These are phyloP conservation scores for Meteorus sp. DNA, from an alignment of 1,140 invertebrate species.

Conservation along the genomic window DNA sequence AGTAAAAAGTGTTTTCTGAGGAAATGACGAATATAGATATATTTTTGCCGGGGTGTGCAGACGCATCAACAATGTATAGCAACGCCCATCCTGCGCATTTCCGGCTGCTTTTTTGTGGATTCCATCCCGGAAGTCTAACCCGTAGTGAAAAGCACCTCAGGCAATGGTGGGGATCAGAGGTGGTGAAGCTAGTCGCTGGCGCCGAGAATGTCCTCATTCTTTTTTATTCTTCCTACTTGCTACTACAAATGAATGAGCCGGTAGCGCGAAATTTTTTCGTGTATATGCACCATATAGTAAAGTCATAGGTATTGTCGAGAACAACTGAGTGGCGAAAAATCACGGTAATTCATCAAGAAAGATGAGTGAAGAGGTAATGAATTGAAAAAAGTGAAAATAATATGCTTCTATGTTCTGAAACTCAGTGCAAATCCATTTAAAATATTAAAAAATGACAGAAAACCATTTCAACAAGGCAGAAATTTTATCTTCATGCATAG, in stretches of 20 bases:
- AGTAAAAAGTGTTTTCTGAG: background rate
- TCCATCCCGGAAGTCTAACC: slow-evolving; percentile 15
- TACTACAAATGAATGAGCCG: background rate
- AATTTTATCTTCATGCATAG: too few relatives aligned
- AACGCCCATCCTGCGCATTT: slow-evolving; percentile 2
- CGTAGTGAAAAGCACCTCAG: slow-evolving; percentile 16
- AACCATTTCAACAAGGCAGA: too few relatives aligned
- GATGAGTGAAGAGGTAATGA: too few relatives aligned
- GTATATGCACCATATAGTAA: too few relatives aligned
- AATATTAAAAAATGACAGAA: too few relatives aligned
- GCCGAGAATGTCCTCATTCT: background rate
- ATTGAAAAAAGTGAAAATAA: too few relatives aligned
- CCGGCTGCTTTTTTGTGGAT: slow-evolving; percentile 13
- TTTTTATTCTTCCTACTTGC: background rate
- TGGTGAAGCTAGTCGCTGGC: background rate
- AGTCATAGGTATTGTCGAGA: too few relatives aligned
- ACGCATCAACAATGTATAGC: background rate
- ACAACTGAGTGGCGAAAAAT: too few relatives aligned
- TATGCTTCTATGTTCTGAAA: too few relatives aligned
- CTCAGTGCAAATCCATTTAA: too few relatives aligned
- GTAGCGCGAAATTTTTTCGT: background rate
- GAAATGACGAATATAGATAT: slow-evolving; percentile 8
- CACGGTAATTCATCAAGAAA: too few relatives aligned
- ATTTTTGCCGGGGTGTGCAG: slow-evolving; percentile 12
- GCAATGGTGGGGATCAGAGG: background rate